phyloP scores from a whole-genome alignment of 2,113 vertebrate species.

The Ancistrus triradiatus region DNA sequence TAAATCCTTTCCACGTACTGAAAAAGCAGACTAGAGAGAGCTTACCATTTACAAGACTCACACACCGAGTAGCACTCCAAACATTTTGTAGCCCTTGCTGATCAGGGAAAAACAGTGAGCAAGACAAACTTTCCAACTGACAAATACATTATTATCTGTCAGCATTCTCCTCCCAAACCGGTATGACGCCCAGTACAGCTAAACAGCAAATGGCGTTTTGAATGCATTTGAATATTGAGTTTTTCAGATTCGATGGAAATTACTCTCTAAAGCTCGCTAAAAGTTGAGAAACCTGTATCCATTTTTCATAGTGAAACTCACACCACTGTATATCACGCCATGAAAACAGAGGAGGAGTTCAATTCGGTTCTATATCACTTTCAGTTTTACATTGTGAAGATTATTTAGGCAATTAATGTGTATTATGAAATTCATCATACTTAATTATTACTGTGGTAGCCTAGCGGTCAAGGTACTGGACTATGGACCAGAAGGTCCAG shows the following conservation, averaged over 20 bases:
- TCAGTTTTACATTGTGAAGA: too few relatives aligned
- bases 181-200: neutral
- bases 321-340: neutral
- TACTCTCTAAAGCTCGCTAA: neutral
- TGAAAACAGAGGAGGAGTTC: neutral
- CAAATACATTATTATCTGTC: neutral
- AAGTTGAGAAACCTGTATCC: constrained; percentile 15
- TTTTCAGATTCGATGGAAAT: neutral
- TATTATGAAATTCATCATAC: too few relatives aligned
- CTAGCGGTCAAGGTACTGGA: too few relatives aligned
- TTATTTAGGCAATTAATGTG: too few relatives aligned
- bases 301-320: neutral
- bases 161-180: neutral
- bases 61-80: too few relatives aligned
- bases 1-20: too few relatives aligned
- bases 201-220: neutral
- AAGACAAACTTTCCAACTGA: neutral
- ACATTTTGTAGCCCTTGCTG: neutral
- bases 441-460: too few relatives aligned
- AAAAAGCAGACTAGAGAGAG: neutral
- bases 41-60: neutral
- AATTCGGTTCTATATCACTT: too few relatives aligned
- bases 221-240: too few relatives aligned
- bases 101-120: neutral
- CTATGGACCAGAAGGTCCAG: too few relatives aligned